A percentile compares a stretch with the other conserved stretches of the same genome.
Evolutionary conservation across 1,140 invertebrate genomes (phyloP).

Genomic region (Thrips palmi): DNA sequence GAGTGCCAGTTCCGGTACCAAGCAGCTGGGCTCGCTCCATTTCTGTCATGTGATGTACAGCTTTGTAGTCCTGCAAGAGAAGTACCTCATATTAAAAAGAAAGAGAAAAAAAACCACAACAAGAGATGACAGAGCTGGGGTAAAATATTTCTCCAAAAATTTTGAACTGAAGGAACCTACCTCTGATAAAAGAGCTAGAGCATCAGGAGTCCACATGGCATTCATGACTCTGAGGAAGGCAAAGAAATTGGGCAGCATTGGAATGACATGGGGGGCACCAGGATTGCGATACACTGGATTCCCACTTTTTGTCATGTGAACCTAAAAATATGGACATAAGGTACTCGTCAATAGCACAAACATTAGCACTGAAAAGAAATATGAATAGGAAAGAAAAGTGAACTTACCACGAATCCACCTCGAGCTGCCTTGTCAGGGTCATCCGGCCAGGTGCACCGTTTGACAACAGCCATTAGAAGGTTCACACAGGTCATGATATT

Average conservation of each 20-base stretch:
- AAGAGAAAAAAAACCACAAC: constrained; percentile 10
- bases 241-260: constrained; percentile 56
- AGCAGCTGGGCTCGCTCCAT: constrained; percentile 46
- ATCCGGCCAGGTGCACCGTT: constrained; percentile 65
- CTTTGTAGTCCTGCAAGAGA: constrained; percentile 35
- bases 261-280: constrained; percentile 58
- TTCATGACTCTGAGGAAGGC: constrained; percentile 56
- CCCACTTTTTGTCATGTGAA: constrained; percentile 46
- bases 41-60: constrained; percentile 48
- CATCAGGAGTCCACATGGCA: constrained; percentile 52
- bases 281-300: constrained; percentile 70
- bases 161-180: constrained; percentile 18
- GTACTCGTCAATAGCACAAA: too few relatives aligned
- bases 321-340: too few relatives aligned
- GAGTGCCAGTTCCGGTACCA: constrained; percentile 31
- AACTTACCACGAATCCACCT: constrained; percentile 62
- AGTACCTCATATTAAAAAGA: constrained; percentile 4
- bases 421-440: constrained; percentile 56
- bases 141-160: neutral
- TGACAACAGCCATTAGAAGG: constrained; percentile 61
- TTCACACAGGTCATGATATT: constrained; percentile 49
- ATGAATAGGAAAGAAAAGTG: too few relatives aligned
- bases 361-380: too few relatives aligned
- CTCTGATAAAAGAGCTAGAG: constrained; percentile 35
- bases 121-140: constrained; percentile 1